A percentile compares a stretch with the other conserved stretches of the same genome.
These are phyloP conservation scores for Helostoma temminkii DNA, from an alignment of 2,797 vertebrate genomes.

Conservation along the genomic window DNA sequence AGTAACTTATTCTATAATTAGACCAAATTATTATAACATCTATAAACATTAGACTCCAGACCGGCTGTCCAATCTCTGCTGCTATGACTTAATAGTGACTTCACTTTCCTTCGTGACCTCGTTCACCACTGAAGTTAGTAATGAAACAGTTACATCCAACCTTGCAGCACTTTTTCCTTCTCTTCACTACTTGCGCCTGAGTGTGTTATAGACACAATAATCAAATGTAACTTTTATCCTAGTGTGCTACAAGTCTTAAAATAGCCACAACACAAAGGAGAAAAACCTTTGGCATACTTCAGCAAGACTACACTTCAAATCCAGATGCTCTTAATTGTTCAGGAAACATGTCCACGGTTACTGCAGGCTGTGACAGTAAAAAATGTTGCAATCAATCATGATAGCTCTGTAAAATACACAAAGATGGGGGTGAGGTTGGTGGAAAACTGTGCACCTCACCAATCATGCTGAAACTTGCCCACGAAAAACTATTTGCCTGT, in stretches of 20 bases:
- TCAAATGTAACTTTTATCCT: conserved; percentile 26
- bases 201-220: conserved; percentile 59
- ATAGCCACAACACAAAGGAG: conserved; percentile 62
- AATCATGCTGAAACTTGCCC: conserved; percentile 69
- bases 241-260: conserved; percentile 41
- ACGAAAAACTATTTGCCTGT: conserved; percentile 59
- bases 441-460: conserved; percentile 40
- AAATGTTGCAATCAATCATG: conserved; percentile 76
- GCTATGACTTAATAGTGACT: conserved; percentile 63
- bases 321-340: conserved; percentile 69
- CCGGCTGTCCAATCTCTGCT: conserved; percentile 49
- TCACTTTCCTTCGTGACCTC: conserved; percentile 46
- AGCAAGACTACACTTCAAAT: conserved; percentile 56
- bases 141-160: conserved; percentile 3
- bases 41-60: conserved; percentile 74
- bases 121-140: conserved; percentile 12
- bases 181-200: conserved; percentile 33
- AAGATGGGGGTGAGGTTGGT: conserved; percentile 52
- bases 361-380: conserved; percentile 74
- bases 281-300: conserved; percentile 54
- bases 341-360: conserved; percentile 64
- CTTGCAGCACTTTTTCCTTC: conserved; percentile 26
- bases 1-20: conserved; percentile 83
- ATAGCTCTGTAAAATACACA: conserved; percentile 64
- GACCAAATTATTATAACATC: conserved; percentile 77